phyloP scores from a whole-genome alignment of 1,140 invertebrate species.

The Cotesia typhae region DNA sequence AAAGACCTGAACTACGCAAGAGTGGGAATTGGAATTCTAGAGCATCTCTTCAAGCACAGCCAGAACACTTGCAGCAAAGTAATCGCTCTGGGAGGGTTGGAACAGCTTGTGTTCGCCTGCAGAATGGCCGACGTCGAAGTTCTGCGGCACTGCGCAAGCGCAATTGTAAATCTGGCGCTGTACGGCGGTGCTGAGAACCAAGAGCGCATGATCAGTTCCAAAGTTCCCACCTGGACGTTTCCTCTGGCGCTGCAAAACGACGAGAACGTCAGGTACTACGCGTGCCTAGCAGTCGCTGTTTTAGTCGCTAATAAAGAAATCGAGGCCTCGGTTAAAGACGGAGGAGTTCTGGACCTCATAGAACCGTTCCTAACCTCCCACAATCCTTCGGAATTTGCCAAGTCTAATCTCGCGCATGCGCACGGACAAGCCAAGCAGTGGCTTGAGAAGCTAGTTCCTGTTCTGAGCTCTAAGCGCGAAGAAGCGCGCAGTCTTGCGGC shows the following conservation, averaged over 20 bases:
- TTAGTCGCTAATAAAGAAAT: slow-evolving; percentile 98
- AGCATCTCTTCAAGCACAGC: slow-evolving; percentile 97
- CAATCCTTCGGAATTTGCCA: slow-evolving; percentile 94
- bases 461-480: slow-evolving; percentile 94
- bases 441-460: slow-evolving; percentile 91
- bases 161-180: slow-evolving; percentile 93
- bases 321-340: slow-evolving; percentile 93
- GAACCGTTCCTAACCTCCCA: slow-evolving; percentile 96
- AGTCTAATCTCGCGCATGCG: slow-evolving; percentile 89
- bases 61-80: slow-evolving; percentile 94
- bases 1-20: slow-evolving; percentile 84
- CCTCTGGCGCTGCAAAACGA: slow-evolving; percentile 96
- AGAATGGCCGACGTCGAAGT: slow-evolving; percentile 92
- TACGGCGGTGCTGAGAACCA: slow-evolving; percentile 98
- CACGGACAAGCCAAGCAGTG: slow-evolving; percentile 97
- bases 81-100: slow-evolving; percentile 84
- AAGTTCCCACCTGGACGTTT: slow-evolving; percentile 98
- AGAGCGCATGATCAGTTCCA: slow-evolving; percentile 95
- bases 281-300: slow-evolving; percentile 95
- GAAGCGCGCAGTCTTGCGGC: slow-evolving; percentile 96
- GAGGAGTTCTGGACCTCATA: slow-evolving; percentile 93
- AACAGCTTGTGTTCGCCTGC: slow-evolving; percentile 94
- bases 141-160: slow-evolving; percentile 92
- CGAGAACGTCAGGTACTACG: slow-evolving; percentile 98
- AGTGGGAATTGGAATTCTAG: slow-evolving; percentile 92